Conservation (phyloP, 2,113 vertebrate species). For the Cinclus cinclus region DNA sequence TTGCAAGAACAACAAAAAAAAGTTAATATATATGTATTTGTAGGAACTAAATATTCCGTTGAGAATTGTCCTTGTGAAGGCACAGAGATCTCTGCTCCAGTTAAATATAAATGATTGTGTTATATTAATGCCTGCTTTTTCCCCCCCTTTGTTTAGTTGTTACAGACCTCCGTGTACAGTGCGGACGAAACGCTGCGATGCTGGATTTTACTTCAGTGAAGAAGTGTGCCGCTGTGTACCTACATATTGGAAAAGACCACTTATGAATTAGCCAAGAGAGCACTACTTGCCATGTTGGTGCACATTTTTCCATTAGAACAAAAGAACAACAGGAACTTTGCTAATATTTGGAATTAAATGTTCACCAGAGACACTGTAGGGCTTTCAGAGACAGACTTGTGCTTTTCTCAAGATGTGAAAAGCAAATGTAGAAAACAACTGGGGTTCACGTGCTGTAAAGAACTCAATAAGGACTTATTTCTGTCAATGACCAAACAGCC, state of each 20-base stretch:
- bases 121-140: not conserved
- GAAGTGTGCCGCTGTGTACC: conserved; percentile 95
- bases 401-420: conserved; percentile 53
- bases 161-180: conserved; percentile 86
- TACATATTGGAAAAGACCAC: conserved; percentile 89
- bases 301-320: conserved; percentile 38
- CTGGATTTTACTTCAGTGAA: conserved; percentile 89
- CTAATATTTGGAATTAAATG: conserved; percentile 62
- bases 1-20: not conserved
- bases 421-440: conserved; percentile 48
- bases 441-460: conserved; percentile 56
- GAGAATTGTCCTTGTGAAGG: not conserved
- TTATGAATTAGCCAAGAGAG: conserved; percentile 63
- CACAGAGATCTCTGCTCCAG: not conserved
- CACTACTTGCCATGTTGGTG: not conserved
- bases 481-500: conserved; percentile 75
- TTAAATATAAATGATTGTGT: not conserved
- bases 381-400: conserved; percentile 41
- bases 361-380: conserved; percentile 65
- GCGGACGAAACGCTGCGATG: conserved; percentile 82
- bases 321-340: conserved; percentile 37
- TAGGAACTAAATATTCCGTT: not conserved
- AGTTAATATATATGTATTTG: not conserved
- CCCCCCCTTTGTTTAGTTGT: conserved; percentile 75
- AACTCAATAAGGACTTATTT: conserved; percentile 72